Conservation (phyloP, 1,140 invertebrate genomes). For the Ostrea edulis region DNA sequence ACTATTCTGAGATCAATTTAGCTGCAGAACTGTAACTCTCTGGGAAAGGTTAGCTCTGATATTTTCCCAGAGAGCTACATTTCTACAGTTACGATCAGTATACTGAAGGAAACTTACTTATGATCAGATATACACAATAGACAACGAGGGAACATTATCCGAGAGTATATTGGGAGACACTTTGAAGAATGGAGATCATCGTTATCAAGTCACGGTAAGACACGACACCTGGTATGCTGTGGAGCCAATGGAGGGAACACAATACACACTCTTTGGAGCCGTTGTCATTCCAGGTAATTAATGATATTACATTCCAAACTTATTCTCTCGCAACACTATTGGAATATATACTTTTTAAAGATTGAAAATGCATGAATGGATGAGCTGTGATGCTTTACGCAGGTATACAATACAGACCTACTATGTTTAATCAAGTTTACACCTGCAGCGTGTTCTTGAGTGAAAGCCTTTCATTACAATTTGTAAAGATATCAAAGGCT, state of each 20-base stretch:
- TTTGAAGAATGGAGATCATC: slow-evolving; percentile 48
- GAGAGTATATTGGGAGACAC: slow-evolving; percentile 47
- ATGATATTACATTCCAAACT: too few relatives aligned
- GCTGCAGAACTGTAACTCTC: background rate
- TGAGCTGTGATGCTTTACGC: too few relatives aligned
- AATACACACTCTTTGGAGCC: slow-evolving; percentile 54
- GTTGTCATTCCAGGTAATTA: slow-evolving; percentile 54
- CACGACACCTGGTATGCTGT: slow-evolving; percentile 61
- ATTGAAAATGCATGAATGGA: too few relatives aligned
- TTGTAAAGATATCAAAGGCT: too few relatives aligned
- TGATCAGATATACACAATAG: slow-evolving; percentile 51
- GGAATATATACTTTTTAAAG: too few relatives aligned
- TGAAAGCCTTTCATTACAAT: too few relatives aligned
- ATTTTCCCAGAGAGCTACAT: background rate
- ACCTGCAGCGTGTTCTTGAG: too few relatives aligned
- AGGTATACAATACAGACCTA: too few relatives aligned
- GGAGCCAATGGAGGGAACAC: slow-evolving; percentile 45
- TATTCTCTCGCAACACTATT: too few relatives aligned
- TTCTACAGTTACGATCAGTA: too few relatives aligned
- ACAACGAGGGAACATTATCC: slow-evolving; percentile 50
- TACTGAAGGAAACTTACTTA: background rate
- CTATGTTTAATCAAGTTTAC: too few relatives aligned
- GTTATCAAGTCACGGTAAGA: slow-evolving; percentile 51
- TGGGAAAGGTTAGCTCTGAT: background rate
- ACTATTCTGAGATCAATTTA: background rate